Evolutionary conservation across 1,140 invertebrate genomes (phyloP).

Genomic region (Atta colombica): DNA sequence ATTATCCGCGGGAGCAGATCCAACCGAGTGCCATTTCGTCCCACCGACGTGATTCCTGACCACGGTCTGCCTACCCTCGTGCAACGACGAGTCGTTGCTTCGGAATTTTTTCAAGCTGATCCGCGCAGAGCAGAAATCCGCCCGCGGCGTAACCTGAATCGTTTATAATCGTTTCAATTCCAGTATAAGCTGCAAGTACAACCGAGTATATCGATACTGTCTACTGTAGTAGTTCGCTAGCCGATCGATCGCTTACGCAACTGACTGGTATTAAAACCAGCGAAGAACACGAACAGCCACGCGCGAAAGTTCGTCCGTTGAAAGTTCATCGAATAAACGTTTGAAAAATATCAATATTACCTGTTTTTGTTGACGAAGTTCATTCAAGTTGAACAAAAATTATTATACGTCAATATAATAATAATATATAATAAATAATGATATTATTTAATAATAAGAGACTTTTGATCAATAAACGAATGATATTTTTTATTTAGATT

Average conservation of each 20-base stretch:
- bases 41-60: conserved; percentile 56
- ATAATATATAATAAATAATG: no score
- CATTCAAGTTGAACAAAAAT: not conserved
- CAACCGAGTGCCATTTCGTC: conserved; percentile 63
- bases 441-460: not conserved
- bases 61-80: conserved; percentile 7
- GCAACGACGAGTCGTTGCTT: conserved; percentile 31
- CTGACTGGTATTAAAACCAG: conserved; percentile 83
- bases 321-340: conserved; percentile 78
- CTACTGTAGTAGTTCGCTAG: conserved; percentile 78
- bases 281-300: conserved; percentile 82
- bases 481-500: not conserved
- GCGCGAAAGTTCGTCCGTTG: conserved; percentile 69
- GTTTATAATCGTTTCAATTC: conserved; percentile 73
- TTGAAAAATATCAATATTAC: conserved; percentile 73
- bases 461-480: not conserved
- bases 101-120: conserved; percentile 49
- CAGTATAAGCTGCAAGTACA: conserved; percentile 61
- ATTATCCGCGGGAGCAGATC: conserved; percentile 62
- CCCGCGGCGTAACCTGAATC: conserved; percentile 66
- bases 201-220: conserved; percentile 68
- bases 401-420: not conserved
- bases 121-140: conserved; percentile 57
- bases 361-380: not conserved
- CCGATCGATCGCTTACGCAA: conserved; percentile 84